phyloP scores from a whole-genome alignment of 2,888 invertebrate genomes.

The Dastarcus helophoroides region DNA sequence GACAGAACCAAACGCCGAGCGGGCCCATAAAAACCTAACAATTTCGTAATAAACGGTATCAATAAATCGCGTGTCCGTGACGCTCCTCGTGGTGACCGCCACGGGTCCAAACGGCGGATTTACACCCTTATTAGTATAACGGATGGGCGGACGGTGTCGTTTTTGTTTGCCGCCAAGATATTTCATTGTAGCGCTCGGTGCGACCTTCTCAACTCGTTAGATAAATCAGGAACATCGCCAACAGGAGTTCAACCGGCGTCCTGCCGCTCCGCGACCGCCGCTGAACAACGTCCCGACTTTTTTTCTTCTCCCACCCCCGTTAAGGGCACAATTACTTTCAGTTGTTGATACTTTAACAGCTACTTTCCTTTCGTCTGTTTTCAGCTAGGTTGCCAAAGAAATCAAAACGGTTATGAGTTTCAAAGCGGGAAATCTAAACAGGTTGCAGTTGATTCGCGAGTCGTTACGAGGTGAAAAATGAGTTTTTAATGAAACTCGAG shows the following conservation, averaged over 20 bases:
- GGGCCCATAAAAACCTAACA: slow-evolving; percentile 13
- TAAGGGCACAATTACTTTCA: slow-evolving; percentile 8
- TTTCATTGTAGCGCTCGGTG: slow-evolving; percentile 21
- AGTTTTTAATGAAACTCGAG: too few species aligned
- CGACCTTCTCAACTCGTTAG: slow-evolving; percentile 19
- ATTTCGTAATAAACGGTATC: slow-evolving; percentile 26
- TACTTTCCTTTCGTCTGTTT: too few species aligned
- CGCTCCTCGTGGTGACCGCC: slow-evolving; percentile 16
- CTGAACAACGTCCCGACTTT: slow-evolving; percentile 8
- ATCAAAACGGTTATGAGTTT: too few species aligned
- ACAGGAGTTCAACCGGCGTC: slow-evolving; percentile 16
- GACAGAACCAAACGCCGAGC: too few species aligned
- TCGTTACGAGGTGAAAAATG: too few species aligned
- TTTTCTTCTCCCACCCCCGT: slow-evolving; percentile 5
- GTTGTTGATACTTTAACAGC: slow-evolving; percentile 6
- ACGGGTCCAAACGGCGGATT: slow-evolving; percentile 17
- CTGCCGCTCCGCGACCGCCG: slow-evolving; percentile 15
- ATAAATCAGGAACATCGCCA: slow-evolving; percentile 24
- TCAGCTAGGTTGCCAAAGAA: too few species aligned
- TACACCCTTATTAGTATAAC: slow-evolving; percentile 26
- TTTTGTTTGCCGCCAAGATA: slow-evolving; percentile 23
- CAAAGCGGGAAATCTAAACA: too few species aligned
- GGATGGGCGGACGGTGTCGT: slow-evolving; percentile 22
- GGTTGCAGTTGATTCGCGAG: too few species aligned
- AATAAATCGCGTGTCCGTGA: slow-evolving; percentile 25